Evolutionary conservation across 2,113 vertebrate species (phyloP).

Genomic region (Pygoscelis antarcticus): DNA sequence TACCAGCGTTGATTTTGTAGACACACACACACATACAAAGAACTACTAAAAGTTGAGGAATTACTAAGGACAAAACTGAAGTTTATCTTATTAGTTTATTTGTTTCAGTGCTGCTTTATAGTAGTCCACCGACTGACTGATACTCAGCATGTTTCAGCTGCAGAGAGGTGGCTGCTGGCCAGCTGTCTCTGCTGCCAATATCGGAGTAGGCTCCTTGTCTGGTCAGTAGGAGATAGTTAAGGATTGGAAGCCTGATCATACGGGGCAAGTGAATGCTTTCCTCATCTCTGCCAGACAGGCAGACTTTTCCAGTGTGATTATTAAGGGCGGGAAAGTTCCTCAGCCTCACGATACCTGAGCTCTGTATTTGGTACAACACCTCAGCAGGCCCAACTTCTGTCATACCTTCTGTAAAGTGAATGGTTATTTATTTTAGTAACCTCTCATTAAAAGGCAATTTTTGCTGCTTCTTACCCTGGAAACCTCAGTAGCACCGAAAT

Average conservation of each 20-base stretch:
- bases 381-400: conserved; percentile 2
- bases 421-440: neutral
- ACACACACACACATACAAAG: neutral
- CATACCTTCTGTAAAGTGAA: conserved; percentile 2
- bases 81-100: neutral
- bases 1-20: neutral
- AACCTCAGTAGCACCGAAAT: neutral
- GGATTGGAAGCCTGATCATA: neutral
- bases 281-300: conserved; percentile 20
- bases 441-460: neutral
- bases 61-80: neutral
- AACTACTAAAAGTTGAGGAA: neutral
- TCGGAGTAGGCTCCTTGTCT: neutral
- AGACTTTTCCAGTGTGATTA: conserved; percentile 7
- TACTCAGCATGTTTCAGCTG: conserved; percentile 27
- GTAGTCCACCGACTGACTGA: neutral
- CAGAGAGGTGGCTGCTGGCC: conserved; percentile 55
- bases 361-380: neutral
- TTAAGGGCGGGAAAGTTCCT: conserved; percentile 3
- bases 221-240: neutral
- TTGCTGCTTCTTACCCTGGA: neutral
- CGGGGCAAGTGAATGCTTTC: neutral
- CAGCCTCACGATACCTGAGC: neutral
- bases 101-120: neutral
- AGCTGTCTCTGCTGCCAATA: conserved; percentile 49